Conservation (phyloP, 2,888 invertebrate species). For the Cyaniris semiargus region DNA sequence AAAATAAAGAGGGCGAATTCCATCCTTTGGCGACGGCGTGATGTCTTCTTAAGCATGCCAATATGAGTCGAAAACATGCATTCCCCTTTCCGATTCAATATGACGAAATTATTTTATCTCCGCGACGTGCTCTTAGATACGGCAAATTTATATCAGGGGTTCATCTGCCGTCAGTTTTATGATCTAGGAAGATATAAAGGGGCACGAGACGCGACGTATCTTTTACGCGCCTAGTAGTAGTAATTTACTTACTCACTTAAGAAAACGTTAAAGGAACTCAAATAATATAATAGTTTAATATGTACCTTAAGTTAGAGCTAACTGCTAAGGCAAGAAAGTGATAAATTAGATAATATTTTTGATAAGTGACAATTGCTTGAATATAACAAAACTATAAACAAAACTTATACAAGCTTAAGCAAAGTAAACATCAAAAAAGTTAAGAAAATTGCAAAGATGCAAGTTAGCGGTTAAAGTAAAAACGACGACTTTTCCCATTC, state of each 20-base stretch:
- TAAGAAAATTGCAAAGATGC: neutral
- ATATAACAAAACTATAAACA: neutral
- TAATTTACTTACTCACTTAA: too few relatives aligned
- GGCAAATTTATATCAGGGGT: neutral
- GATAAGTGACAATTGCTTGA: neutral
- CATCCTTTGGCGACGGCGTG: conserved; percentile 15
- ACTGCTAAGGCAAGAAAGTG: too few relatives aligned
- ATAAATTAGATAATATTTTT: too few relatives aligned
- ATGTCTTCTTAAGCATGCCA: conserved; percentile 35
- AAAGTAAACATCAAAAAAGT: neutral
- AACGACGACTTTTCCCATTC: neutral
- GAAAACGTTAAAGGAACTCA: too few relatives aligned
- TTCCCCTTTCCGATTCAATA: conserved; percentile 33
- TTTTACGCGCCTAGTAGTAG: too few relatives aligned
- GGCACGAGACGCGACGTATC: too few relatives aligned
- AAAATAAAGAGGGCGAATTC: conserved; percentile 22
- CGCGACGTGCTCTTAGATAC: conserved; percentile 17
- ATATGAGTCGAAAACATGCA: conserved; percentile 30
- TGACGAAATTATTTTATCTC: conserved; percentile 32
- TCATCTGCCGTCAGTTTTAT: conserved; percentile 1
- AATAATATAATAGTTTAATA: too few relatives aligned
- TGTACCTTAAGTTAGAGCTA: too few relatives aligned
- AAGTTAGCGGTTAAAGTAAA: conserved; percentile 10
- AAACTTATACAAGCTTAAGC: neutral
- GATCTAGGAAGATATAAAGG: neutral